phyloP scores from a whole-genome alignment of 2,888 invertebrate genomes.

The Thymelicus lineola region DNA sequence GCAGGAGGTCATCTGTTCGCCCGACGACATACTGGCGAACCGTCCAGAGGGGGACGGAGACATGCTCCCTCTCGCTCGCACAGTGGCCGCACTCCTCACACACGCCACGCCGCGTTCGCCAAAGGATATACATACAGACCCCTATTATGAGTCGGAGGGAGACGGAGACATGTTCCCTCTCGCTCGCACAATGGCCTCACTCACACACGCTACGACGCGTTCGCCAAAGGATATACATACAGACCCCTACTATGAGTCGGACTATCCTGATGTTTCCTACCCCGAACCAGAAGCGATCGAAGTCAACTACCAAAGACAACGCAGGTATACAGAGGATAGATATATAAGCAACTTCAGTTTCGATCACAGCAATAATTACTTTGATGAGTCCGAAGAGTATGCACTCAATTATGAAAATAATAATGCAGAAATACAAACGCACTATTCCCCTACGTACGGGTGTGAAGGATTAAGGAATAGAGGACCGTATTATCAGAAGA shows the following conservation, averaged over 20 bases:
- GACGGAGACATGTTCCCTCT: conserved; percentile 59
- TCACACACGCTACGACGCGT: conserved; percentile 75
- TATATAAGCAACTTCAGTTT: conserved; percentile 66
- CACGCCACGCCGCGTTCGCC: conserved; percentile 77
- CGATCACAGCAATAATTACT: conserved; percentile 55
- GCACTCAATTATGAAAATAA: conserved; percentile 67
- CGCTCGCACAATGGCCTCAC: conserved; percentile 66
- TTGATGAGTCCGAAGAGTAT: conserved; percentile 76
- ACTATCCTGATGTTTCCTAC: conserved; percentile 39
- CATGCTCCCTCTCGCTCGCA: conserved; percentile 67
- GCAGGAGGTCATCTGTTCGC: conserved; percentile 88
- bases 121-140: conserved; percentile 76
- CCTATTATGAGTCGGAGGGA: conserved; percentile 50
- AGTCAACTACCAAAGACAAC: conserved; percentile 58
- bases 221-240: conserved; percentile 81
- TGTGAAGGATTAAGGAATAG: conserved; percentile 74
- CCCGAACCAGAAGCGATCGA: conserved; percentile 54
- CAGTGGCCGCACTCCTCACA: conserved; percentile 67
- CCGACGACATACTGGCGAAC: conserved; percentile 84
- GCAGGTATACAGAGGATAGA: conserved; percentile 69
- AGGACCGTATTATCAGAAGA: conserved; percentile 72
- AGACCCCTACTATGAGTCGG: conserved; percentile 47
- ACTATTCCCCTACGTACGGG: conserved; percentile 64
- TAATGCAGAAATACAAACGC: conserved; percentile 55
- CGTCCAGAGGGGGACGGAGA: conserved; percentile 55